phyloP scores from a whole-genome alignment of 1,140 invertebrate species.

The Bombus ignitus region DNA sequence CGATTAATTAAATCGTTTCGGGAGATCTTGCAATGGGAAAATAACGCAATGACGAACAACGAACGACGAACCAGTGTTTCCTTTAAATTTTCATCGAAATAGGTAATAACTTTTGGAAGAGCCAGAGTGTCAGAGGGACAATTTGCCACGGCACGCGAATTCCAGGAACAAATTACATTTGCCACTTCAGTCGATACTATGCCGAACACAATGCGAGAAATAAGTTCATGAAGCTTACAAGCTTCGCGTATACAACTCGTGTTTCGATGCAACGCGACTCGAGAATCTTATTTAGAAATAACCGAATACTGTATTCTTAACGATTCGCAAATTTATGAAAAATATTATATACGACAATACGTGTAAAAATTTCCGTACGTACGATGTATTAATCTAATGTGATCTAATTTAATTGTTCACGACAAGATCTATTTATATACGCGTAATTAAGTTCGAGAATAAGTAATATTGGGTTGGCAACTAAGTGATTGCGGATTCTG shows the following conservation, averaged over 20 bases:
- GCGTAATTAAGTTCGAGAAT: too few relatives aligned
- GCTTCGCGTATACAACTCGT: not conserved
- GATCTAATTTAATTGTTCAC: too few relatives aligned
- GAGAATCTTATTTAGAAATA: not conserved
- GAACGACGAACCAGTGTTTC: not conserved
- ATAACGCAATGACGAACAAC: not conserved
- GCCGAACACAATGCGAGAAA: not conserved
- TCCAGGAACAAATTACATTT: slow-evolving; percentile 20
- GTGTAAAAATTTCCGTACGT: not conserved
- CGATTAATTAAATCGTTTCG: not conserved
- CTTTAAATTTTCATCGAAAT: not conserved
- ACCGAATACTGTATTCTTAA: not conserved
- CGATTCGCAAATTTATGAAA: not conserved
- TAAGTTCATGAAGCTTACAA: slow-evolving; percentile 1
- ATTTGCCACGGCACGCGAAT: slow-evolving; percentile 11
- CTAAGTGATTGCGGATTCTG: too few relatives aligned
- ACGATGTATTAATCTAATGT: not conserved
- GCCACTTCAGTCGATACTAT: slow-evolving; percentile 8
- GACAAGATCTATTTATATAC: too few relatives aligned
- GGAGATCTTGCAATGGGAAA: not conserved
- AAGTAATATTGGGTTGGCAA: too few relatives aligned
- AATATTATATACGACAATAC: not conserved
- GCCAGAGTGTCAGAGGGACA: slow-evolving; percentile 1
- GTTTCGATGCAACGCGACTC: not conserved
- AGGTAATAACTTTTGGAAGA: not conserved